Evolutionary conservation across 1,140 invertebrate genomes (phyloP).

Genomic region (Notospermus geniculatus): DNA sequence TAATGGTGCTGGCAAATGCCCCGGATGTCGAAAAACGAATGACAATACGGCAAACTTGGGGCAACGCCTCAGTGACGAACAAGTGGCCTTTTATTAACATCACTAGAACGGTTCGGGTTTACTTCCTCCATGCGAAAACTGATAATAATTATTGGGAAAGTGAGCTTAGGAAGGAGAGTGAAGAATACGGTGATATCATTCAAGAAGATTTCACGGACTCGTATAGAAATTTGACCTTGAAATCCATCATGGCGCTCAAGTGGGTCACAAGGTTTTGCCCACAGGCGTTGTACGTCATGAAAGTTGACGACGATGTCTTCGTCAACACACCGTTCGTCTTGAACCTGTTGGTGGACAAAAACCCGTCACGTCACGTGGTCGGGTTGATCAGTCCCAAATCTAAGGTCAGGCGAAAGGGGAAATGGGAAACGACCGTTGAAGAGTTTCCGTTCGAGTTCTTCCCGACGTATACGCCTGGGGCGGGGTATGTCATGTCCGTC

Average conservation of each 20-base stretch:
- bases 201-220: slow-evolving; percentile 39
- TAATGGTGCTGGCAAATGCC: not conserved
- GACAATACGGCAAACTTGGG: slow-evolving; percentile 1
- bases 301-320: slow-evolving; percentile 86
- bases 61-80: not conserved
- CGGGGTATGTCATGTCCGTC: not conserved
- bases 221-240: slow-evolving; percentile 39
- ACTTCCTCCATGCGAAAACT: slow-evolving; percentile 1
- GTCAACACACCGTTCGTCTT: slow-evolving; percentile 64
- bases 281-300: slow-evolving; percentile 69
- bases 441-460: not conserved
- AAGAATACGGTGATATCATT: slow-evolving; percentile 31
- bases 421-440: not conserved
- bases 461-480: not conserved
- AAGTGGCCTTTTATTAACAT: no score
- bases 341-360: slow-evolving; percentile 2
- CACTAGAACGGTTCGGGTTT: not conserved
- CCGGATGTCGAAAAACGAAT: not conserved
- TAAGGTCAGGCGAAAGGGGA: not conserved
- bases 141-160: not conserved
- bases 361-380: not conserved
- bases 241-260: slow-evolving; percentile 77
- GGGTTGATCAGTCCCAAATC: not conserved
- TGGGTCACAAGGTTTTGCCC: slow-evolving; percentile 70
- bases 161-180: slow-evolving; percentile 20